Evolutionary conservation across 2,113 vertebrate species (phyloP), one percentile per base, ranked within the genome.

Genomic region (Hemibagrus wyckioides): DNA sequence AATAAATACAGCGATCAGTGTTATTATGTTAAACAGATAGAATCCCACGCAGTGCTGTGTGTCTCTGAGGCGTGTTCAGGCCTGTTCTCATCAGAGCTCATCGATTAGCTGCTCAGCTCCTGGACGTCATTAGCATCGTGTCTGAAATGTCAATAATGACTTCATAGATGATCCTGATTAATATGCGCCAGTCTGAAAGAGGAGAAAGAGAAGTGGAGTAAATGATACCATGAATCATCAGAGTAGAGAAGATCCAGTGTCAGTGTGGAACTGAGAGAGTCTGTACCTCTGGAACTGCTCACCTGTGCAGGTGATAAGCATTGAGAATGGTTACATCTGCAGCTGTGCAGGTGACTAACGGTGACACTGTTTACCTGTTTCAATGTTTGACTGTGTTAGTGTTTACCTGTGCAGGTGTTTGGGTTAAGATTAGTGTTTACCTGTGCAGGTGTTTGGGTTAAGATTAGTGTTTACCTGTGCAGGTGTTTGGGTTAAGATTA

Each of bases 11-110:
- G 44, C 6, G 57, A 91, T 88, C 79, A 90, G 83, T 82, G 28
- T 79, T 81, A 85, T 90, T 91, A 92, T 93, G 90, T 91, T 93
- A 93, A 93, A 92, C 90, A 91, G 89, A 89, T 48, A 19, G 50
- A 36, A 81, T 88, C 90, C 87, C 77, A 83, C 65, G 90, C 91
- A 90, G 92, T 19, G 86, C 89, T 92, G 73, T 77, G 44, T 50
- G 67, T 89, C 92, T 92, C 73, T 83, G 86, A 90, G 91, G 89
- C 81, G 67, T 90, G 90, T 85, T 59, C 88, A 87, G 90, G 89
- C 75, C 89, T 92, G 88, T 77, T 90, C 92, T 91, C 91, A 92
- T 94, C 91, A 92, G 30, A 69, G 50, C 39, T 61, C 61, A 87
- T 48, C 50, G 76, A 85, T 87, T 85, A 85, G 86, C 63, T 86